phyloP scores from a whole-genome alignment of 2,888 invertebrate genomes.

The Frankliniella fusca region DNA sequence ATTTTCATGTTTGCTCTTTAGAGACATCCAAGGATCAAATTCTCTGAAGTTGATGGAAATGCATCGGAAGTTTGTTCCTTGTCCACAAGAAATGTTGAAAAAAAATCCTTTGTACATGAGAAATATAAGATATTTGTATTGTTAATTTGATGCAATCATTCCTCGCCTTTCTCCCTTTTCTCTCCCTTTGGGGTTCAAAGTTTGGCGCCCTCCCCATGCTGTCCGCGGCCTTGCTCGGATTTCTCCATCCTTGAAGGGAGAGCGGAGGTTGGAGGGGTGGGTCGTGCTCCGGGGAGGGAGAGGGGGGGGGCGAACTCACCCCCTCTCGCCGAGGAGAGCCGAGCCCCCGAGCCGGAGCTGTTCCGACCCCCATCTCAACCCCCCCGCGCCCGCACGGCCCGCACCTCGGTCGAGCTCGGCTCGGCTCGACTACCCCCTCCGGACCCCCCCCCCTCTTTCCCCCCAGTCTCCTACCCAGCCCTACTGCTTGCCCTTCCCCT shows the following conservation, averaged over 20 bases:
- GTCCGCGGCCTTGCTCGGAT: neutral
- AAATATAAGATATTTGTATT: conserved; percentile 13
- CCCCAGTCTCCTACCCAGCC: neutral
- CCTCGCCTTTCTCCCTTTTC: neutral
- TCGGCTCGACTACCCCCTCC: no score
- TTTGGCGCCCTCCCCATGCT: neutral
- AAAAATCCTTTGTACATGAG: conserved; percentile 17
- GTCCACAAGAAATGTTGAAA: neutral
- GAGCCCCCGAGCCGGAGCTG: no score
- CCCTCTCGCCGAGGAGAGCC: neutral
- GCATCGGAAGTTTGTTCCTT: neutral
- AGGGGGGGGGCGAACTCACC: neutral
- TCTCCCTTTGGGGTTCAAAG: neutral
- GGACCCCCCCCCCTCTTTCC: neutral
- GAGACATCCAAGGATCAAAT: neutral
- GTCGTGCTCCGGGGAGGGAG: no score
- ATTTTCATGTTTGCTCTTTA: neutral
- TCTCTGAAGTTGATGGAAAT: neutral
- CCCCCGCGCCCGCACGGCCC: neutral
- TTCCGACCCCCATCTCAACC: neutral
- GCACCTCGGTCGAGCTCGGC: neutral
- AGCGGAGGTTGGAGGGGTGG: no score
- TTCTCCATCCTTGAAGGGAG: neutral
- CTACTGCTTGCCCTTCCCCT: neutral
- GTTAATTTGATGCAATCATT: neutral